Conservation (phyloP, 2,797 vertebrate species). For the Gymnothorax reevesii region DNA sequence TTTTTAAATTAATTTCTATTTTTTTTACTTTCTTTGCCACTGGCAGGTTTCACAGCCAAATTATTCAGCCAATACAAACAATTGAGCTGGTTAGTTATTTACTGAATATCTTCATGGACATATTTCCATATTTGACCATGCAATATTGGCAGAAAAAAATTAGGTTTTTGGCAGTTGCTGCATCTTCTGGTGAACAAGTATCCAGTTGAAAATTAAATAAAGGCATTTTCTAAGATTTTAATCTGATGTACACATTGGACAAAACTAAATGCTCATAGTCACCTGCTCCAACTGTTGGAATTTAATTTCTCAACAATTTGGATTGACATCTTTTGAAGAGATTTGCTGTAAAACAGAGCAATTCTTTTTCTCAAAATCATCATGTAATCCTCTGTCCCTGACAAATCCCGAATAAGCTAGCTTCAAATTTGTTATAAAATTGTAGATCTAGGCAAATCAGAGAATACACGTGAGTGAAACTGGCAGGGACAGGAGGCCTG, state of each 20-base stretch:
- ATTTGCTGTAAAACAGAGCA: not conserved
- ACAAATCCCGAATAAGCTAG: not conserved
- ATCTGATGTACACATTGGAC: not conserved
- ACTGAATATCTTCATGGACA: not conserved
- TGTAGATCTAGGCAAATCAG: constrained; percentile 64
- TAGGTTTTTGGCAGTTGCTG: not conserved
- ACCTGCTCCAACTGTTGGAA: not conserved
- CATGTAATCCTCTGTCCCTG: not conserved
- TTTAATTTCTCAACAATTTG: not conserved
- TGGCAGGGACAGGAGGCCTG: constrained; percentile 66
- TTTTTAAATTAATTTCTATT: too few species aligned
- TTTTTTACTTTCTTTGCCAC: too few species aligned
- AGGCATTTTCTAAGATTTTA: not conserved
- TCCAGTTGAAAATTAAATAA: not conserved
- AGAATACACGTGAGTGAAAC: constrained; percentile 69
- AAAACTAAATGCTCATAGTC: not conserved
- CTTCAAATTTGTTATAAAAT: constrained; percentile 75
- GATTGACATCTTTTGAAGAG: not conserved
- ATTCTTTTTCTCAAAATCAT: not conserved
- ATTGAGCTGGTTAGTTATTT: not conserved
- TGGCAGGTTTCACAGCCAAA: too few species aligned
- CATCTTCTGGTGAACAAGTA: not conserved
- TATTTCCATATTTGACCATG: not conserved
- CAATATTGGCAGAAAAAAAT: not conserved
- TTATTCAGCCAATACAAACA: not conserved